Evolutionary conservation across 2,888 invertebrate species (phyloP).

Genomic region (Syritta pipiens): DNA sequence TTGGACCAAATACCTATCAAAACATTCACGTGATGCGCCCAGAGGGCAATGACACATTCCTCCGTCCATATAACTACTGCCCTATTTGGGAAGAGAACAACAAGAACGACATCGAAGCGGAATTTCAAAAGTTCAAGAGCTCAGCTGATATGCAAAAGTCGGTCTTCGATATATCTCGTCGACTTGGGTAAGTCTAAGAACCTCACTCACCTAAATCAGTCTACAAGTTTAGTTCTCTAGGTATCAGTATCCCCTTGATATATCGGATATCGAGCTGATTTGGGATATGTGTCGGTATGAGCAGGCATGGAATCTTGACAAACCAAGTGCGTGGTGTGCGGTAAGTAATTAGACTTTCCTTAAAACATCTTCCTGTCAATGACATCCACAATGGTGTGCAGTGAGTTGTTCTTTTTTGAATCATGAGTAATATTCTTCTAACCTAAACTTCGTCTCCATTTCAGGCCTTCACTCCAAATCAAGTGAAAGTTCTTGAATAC

Average conservation of each 20-base stretch:
- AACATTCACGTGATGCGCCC: conserved; percentile 71
- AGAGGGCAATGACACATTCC: conserved; percentile 77
- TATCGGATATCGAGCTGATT: conserved; percentile 83
- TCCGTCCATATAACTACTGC: conserved; percentile 84
- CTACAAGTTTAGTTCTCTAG: no score
- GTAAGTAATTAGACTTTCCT: no score
- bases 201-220: not conserved
- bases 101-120: conserved; percentile 78
- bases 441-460: not conserved
- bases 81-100: conserved; percentile 82
- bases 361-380: no score
- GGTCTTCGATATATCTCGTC: conserved; percentile 79
- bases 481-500: conserved; percentile 87
- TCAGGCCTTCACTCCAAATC: conserved; percentile 85
- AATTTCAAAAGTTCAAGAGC: conserved; percentile 73
- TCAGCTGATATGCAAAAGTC: conserved; percentile 77
- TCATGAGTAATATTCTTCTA: no score
- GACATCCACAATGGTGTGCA: no score
- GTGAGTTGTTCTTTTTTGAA: no score
- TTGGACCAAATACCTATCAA: conserved; percentile 75
- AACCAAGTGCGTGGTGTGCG: conserved; percentile 88
- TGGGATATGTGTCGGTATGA: conserved; percentile 91
- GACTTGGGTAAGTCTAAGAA: conserved; percentile 80
- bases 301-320: conserved; percentile 86
- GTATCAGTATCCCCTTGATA: conserved; percentile 76